A percentile compares a stretch with the other conserved stretches of the same genome.
phyloP scores from a whole-genome alignment of 2,113 vertebrate species.

The Melanostigma gelatinosum region DNA sequence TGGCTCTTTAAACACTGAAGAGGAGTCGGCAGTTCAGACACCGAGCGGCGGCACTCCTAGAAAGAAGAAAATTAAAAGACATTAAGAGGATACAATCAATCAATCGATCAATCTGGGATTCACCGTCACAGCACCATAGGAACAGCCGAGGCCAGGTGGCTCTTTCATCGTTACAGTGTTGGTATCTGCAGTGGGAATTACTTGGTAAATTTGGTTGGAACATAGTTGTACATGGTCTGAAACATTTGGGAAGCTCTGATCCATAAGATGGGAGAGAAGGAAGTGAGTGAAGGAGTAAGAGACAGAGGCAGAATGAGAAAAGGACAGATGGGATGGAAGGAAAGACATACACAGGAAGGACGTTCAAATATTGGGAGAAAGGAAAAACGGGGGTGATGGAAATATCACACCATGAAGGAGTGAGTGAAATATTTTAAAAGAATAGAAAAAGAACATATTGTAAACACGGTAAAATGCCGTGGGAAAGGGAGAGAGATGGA shows the following conservation, averaged over 20 bases:
- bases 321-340: not conserved
- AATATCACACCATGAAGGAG: not conserved
- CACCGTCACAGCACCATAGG: not conserved
- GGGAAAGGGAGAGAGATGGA: slow-evolving; percentile 34
- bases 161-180: not conserved
- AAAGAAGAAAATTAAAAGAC: not conserved
- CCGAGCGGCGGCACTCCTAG: not conserved
- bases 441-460: not conserved
- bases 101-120: not conserved
- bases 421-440: not conserved
- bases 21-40: not conserved
- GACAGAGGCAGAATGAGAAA: not conserved
- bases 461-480: not conserved
- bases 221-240: not conserved
- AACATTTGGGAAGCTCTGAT: not conserved
- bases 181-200: too few species aligned
- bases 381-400: not conserved
- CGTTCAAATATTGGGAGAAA: not conserved
- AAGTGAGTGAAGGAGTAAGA: not conserved
- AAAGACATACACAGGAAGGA: not conserved
- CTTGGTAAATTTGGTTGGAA: too few species aligned
- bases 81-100: not conserved
- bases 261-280: not conserved
- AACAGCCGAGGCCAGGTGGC: not conserved
- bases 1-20: not conserved